Conservation (phyloP, 2,888 invertebrate species). For the Ormyrus nitidulus region DNA sequence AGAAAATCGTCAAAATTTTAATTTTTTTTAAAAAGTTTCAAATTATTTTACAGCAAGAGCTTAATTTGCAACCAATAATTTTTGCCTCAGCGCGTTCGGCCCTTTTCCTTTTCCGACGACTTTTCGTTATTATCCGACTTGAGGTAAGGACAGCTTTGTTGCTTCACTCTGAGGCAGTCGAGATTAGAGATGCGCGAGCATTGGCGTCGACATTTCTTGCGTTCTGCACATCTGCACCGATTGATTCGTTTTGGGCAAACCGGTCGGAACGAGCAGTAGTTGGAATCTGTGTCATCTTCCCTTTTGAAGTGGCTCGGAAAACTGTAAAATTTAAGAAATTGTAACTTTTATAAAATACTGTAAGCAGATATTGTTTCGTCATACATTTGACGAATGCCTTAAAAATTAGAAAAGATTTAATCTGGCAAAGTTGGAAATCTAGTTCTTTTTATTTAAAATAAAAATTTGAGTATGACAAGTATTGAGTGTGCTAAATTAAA, state of each 20-base stretch:
- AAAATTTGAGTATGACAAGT: no score
- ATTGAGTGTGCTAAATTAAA: no score
- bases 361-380: no score
- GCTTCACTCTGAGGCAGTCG: not conserved
- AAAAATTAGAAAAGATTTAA: no score
- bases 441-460: no score
- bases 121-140: not conserved
- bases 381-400: no score
- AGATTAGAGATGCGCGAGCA: not conserved
- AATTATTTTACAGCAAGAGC: no score
- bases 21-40: not conserved
- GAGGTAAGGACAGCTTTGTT: not conserved
- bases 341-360: no score
- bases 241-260: no score
- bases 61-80: not conserved
- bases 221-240: not conserved
- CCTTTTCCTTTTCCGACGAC: not conserved
- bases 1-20: no score
- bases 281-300: conserved; percentile 54
- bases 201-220: conserved; percentile 7
- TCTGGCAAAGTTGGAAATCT: no score
- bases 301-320: conserved; percentile 58
- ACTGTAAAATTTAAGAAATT: conserved; percentile 37
- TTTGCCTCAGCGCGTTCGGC: no score
- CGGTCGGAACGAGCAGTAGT: conserved; percentile 35